Base-by-base conservation (phyloP, 2,113 vertebrate genomes). In the Willisornis vidua region DNA sequence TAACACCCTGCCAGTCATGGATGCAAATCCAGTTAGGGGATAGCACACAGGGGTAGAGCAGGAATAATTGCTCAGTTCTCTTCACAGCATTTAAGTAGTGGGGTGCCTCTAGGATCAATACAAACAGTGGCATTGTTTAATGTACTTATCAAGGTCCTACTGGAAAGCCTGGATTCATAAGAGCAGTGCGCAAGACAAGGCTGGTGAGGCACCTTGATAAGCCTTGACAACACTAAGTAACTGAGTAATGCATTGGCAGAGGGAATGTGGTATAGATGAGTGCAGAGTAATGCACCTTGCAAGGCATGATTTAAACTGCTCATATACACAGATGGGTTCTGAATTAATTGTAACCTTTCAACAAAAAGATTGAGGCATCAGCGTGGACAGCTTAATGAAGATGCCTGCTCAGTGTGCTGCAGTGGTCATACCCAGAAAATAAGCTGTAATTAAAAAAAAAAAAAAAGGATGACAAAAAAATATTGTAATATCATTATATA, bases 301-400 rank as follows among this genome's bases (percentile, higher is more conserved):
- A 97, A 97, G 84, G 43, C 85, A 90, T 90, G 85, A 94, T 95
- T 97, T 96, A 95, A 97, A 94, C 90, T 92, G 71, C 81, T 93
- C 43, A 14, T 84, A 85, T 85, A 87, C 74, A 77, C 19, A 68
- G 72, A 87, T 88, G 85, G 89, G 59, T 91, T 96, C 89, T 94
- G 95, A 97, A 98, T 97, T 91, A 93, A 94, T 87, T 91, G 90
- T 94, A 94, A 96, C 77, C 92, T 97, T 97, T 96, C 85, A 87
- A 81, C 76, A 89, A 84, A 84, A 97, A 96, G 93, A 97, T 17
- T 85, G 65, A 94, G 84, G 86, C 79, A 89, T 95, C 88, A 88
- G 35, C 12, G 8, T 93, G 87, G 88, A 95, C 68, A 90, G 65
- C 63, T 91, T 96, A 96, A 96, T 97, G 97, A 97, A 97, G 84